These are phyloP conservation scores for Saturnia japonica DNA, from an alignment of 2,888 invertebrate genomes.

Conservation along the genomic window DNA sequence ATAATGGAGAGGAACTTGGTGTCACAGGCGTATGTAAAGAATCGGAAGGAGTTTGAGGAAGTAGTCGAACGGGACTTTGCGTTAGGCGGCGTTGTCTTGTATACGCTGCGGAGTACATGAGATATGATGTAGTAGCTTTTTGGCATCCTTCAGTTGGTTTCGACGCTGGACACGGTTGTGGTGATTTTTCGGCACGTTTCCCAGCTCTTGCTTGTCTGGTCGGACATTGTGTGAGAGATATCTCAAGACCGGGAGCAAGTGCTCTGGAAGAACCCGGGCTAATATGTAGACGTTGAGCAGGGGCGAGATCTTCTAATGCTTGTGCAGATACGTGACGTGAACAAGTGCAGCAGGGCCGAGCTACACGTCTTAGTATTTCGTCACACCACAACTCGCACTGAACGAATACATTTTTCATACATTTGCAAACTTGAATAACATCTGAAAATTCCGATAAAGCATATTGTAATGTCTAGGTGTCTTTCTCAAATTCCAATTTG, in stretches of 20 bases:
- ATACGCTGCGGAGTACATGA: slow-evolving; percentile 46
- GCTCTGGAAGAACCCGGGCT: slow-evolving; percentile 40
- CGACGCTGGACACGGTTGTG: slow-evolving; percentile 46
- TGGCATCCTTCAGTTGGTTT: slow-evolving; percentile 44
- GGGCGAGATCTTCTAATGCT: slow-evolving; percentile 50
- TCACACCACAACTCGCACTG: slow-evolving; percentile 75
- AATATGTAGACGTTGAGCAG: slow-evolving; percentile 35
- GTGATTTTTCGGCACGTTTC: slow-evolving; percentile 26
- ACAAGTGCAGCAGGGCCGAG: slow-evolving; percentile 64
- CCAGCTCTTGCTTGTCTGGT: slow-evolving; percentile 29
- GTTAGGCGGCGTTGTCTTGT: slow-evolving; percentile 19
- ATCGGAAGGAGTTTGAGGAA: slow-evolving; percentile 19
- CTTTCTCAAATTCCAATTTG: neutral
- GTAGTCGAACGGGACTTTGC: slow-evolving; percentile 19
- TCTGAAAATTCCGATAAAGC: slow-evolving; percentile 38
- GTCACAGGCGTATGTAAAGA: slow-evolving; percentile 14
- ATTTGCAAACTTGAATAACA: slow-evolving; percentile 66
- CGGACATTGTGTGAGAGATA: slow-evolving; percentile 54
- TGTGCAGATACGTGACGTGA: slow-evolving; percentile 58
- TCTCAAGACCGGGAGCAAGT: slow-evolving; percentile 49
- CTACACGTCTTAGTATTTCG: slow-evolving; percentile 62
- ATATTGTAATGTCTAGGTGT: slow-evolving; percentile 12
- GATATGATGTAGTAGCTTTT: slow-evolving; percentile 46
- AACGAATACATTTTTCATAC: slow-evolving; percentile 71
- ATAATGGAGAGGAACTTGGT: neutral